These are phyloP conservation scores for Pheosia tremula DNA, from an alignment of 2,888 invertebrate genomes.

Conservation along the genomic window DNA sequence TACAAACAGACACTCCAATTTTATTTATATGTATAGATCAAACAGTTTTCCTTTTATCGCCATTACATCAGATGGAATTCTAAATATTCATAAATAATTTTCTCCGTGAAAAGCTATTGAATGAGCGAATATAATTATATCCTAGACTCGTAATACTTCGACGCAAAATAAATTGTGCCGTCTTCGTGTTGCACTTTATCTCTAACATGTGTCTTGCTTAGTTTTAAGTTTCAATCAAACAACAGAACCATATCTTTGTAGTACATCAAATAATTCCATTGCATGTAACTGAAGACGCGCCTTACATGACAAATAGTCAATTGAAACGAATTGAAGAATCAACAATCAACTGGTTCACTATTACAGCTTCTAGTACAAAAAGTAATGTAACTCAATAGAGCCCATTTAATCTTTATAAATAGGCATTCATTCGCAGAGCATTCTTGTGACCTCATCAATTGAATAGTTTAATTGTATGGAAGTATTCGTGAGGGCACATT, in stretches of 20 bases:
- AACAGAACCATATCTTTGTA: not conserved
- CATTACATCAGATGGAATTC: too few species aligned
- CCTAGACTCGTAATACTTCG: too few species aligned
- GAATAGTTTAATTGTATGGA: constrained; percentile 22
- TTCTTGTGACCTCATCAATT: constrained; percentile 48
- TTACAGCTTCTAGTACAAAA: constrained; percentile 24
- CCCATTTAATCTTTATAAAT: constrained; percentile 38
- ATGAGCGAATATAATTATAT: too few species aligned
- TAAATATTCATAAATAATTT: too few species aligned
- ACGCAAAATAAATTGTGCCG: too few species aligned
- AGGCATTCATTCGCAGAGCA: constrained; percentile 42
- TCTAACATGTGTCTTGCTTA: not conserved
- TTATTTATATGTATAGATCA: too few species aligned
- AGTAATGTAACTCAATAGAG: constrained; percentile 18
- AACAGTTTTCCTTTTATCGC: too few species aligned
- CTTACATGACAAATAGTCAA: constrained; percentile 12
- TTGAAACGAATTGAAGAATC: constrained; percentile 25
- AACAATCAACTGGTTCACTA: constrained; percentile 23
- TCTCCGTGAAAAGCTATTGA: too few species aligned
- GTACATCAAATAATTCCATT: not conserved
- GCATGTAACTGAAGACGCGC: not conserved
- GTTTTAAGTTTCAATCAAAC: not conserved
- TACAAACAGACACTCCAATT: too few species aligned
- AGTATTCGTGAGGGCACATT: constrained; percentile 17
- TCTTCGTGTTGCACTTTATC: too few species aligned